Evolutionary conservation across 2,888 invertebrate genomes (phyloP).

Genomic region (Eupeodes luniger): DNA sequence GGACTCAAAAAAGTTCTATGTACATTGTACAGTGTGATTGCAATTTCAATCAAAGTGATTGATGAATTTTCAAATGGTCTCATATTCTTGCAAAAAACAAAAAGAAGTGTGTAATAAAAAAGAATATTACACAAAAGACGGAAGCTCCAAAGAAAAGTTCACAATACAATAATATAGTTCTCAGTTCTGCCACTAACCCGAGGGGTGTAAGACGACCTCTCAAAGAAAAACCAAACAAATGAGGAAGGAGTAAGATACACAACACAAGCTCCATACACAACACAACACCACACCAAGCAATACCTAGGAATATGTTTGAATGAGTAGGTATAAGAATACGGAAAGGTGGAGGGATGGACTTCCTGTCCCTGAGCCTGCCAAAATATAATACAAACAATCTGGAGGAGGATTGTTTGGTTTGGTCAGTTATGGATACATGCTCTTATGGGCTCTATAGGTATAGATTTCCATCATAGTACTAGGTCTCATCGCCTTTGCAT

Average conservation of each 20-base stretch:
- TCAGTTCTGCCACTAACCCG: slow-evolving; percentile 29
- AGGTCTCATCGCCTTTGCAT: slow-evolving; percentile 52
- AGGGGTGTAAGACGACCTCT: slow-evolving; percentile 17
- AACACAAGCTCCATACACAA: background rate
- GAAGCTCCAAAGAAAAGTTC: slow-evolving; percentile 30
- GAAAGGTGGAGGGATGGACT: background rate
- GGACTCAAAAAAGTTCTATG: slow-evolving; percentile 32
- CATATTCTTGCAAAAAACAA: background rate
- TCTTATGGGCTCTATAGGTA: slow-evolving; percentile 19
- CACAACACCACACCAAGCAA: no score
- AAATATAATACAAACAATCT: slow-evolving; percentile 11
- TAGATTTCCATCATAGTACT: slow-evolving; percentile 43
- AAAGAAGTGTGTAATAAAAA: slow-evolving; percentile 9
- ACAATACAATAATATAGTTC: slow-evolving; percentile 48
- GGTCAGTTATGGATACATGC: background rate
- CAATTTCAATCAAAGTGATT: slow-evolving; percentile 68
- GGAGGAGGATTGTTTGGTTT: slow-evolving; percentile 14
- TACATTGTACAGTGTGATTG: slow-evolving; percentile 31
- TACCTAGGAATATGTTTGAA: background rate
- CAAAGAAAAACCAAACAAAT: slow-evolving; percentile 43
- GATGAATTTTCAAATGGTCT: slow-evolving; percentile 58
- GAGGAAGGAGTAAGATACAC: background rate
- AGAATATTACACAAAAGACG: slow-evolving; percentile 2
- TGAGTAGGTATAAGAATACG: no score
- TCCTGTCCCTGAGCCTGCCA: slow-evolving; percentile 15